Base-by-base conservation (phyloP, 2,113 vertebrate species). In the Cheirogaleus medius region DNA sequence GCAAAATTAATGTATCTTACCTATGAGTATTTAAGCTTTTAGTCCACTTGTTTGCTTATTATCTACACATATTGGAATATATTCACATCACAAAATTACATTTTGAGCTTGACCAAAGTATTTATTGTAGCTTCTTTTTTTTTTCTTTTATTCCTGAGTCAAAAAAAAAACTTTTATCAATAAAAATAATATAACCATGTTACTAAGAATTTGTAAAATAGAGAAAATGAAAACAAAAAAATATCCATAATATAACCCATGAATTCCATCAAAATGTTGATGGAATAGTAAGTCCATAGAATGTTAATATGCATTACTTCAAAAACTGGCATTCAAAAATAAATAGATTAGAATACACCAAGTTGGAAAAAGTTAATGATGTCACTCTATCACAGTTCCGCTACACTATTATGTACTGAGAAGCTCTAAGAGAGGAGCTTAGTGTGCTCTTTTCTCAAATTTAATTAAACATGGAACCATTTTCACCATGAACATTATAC, bases 101-200 rank as follows among this genome's bases (percentile, higher is more conserved):
- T 63, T 91, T 97, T 90, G 66, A 91, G 17, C 20, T 74, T 94
- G 49, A 39, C 25, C 54, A 71, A 85, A 2, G 1, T 60, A 93
- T 97, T 93, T 86, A 86, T 69, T 85, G 13, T n/a, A 63, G 4
- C 17, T 91, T 42, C 4, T 14, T 83, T 20, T 96, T 93, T 96
- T 93, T 89, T 83, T 60, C 21, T 76, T 93, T 94, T 88, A 82
- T 88, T 90, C 29, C 29, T 66, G 32, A 93, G 10, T 76, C 82
- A 66, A 73, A 91, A 64, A 64, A 73, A 23, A 47, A n/a, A 76
- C 11, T 69, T 90, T 82, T 69, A 60, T 83, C n/a, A 71, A 71
- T 68, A 25, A 87, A 77, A 63, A 6, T 78, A 87, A 82, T 60
- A 86, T 20, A 77, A 25, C 13, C 4, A 49, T 56, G 21, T 68